Percentiles rank a stretch among this genome's conserved stretches.
phyloP scores from a whole-genome alignment of 2,113 vertebrate species.

The Loxodonta africana region DNA sequence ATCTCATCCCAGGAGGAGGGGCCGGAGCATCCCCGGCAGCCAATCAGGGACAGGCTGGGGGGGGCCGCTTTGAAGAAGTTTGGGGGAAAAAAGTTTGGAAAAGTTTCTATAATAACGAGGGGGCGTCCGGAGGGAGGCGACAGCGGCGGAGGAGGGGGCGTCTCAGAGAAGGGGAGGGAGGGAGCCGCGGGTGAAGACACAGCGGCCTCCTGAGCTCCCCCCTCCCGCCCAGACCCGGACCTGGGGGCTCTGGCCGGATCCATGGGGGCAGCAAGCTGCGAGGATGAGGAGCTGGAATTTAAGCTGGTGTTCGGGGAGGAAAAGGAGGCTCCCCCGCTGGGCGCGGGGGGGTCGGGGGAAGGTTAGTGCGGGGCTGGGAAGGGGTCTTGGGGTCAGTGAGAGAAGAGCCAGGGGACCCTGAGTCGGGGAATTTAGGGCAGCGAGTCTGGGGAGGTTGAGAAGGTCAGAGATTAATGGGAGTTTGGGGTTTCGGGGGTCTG shows the following conservation, averaged over 20 bases:
- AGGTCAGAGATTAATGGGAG: constrained; percentile 17
- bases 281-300: constrained; percentile 88
- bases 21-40: constrained; percentile 80
- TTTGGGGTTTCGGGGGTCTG: not conserved
- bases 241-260: constrained; percentile 66
- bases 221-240: constrained; percentile 65
- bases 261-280: constrained; percentile 88
- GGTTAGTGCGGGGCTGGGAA: constrained; percentile 79
- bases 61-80: constrained; percentile 83
- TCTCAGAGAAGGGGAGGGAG: constrained; percentile 79
- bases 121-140: constrained; percentile 84
- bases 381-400: constrained; percentile 32
- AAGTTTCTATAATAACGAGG: constrained; percentile 86
- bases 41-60: constrained; percentile 81
- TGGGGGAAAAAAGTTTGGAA: constrained; percentile 85
- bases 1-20: constrained; percentile 84
- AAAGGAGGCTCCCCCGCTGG: constrained; percentile 83
- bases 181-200: constrained; percentile 73
- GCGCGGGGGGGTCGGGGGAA: constrained; percentile 83
- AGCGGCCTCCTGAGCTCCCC: constrained; percentile 68
- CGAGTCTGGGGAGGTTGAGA: not conserved
- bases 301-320: constrained; percentile 88
- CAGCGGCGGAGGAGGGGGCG: constrained; percentile 82
- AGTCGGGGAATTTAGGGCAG: not conserved
- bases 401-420: not conserved